Percentiles rank a stretch among this genome's conserved stretches.
Evolutionary conservation across 2,797 vertebrate genomes (phyloP).

Genomic region (Sciaenops ocellatus): DNA sequence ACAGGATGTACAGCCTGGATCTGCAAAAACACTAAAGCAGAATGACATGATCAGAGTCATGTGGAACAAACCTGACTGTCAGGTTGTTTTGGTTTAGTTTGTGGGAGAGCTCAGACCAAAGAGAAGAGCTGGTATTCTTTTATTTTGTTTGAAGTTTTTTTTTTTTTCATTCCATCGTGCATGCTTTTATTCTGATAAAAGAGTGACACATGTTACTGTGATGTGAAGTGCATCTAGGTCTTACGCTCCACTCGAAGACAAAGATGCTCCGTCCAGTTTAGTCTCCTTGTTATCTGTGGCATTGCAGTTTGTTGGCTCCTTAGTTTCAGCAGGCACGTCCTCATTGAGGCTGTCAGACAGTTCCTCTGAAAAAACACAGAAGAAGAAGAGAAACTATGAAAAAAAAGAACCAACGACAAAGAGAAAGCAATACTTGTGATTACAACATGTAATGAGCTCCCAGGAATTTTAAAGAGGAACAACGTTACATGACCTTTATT

Average conservation of each 20-base stretch:
- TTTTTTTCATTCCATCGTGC: not conserved
- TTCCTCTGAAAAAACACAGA: constrained; percentile 54
- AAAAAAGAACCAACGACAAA: not conserved
- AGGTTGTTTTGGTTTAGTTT: not conserved
- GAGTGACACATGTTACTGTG: not conserved
- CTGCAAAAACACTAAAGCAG: not conserved
- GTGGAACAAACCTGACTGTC: constrained; percentile 15
- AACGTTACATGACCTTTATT: constrained; percentile 12
- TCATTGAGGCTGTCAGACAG: constrained; percentile 50
- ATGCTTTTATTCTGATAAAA: not conserved
- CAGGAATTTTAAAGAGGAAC: constrained; percentile 38
- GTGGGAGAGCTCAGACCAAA: not conserved
- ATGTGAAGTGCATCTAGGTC: constrained; percentile 26
- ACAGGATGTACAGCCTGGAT: constrained; percentile 39
- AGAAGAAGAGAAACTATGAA: not conserved
- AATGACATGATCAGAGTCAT: constrained; percentile 19
- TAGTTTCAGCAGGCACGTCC: constrained; percentile 30
- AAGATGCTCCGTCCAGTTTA: constrained; percentile 53
- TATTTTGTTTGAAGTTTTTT: not conserved
- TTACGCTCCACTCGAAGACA: constrained; percentile 78
- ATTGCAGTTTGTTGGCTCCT: constrained; percentile 47
- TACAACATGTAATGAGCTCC: constrained; percentile 12
- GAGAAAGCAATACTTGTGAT: constrained; percentile 19
- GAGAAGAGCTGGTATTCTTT: not conserved
- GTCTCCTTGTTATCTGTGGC: constrained; percentile 61